phyloP scores from a whole-genome alignment of 2,113 vertebrate genomes.

The Corvus cornix region DNA sequence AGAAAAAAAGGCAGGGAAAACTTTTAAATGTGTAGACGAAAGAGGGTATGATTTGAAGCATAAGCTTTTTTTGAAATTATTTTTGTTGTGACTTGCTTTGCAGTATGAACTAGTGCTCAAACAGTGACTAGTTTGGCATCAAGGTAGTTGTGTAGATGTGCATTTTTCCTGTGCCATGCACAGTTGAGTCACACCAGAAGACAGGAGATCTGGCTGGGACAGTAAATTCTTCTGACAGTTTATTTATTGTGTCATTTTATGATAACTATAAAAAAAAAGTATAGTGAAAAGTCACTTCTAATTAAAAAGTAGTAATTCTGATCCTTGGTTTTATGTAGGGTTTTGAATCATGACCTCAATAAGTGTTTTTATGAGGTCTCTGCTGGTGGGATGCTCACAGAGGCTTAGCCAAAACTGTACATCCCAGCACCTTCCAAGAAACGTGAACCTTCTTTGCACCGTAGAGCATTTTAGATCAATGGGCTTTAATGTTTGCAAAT shows the following conservation, averaged over 20 bases:
- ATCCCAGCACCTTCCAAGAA: background rate
- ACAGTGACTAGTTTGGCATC: background rate
- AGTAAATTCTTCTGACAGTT: background rate
- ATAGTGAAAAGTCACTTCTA: background rate
- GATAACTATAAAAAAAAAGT: background rate
- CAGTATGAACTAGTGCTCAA: background rate
- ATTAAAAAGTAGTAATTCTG: background rate
- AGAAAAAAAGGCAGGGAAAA: background rate
- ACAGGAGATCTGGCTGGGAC: background rate
- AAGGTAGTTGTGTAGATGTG: background rate
- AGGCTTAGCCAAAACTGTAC: background rate
- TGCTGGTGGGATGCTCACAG: background rate
- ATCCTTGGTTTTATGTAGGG: background rate
- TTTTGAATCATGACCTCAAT: background rate
- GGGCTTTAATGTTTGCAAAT: background rate
- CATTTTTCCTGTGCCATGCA: background rate
- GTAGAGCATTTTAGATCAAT: background rate
- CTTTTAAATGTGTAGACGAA: background rate
- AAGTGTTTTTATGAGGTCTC: background rate
- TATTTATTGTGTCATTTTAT: background rate
- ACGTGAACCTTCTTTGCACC: background rate
- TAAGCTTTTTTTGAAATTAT: background rate
- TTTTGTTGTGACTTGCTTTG: background rate
- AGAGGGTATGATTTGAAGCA: background rate
- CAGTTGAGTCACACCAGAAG: background rate